Base-by-base conservation (phyloP, 2,888 invertebrate genomes). In the Therioaphis trifolii region DNA sequence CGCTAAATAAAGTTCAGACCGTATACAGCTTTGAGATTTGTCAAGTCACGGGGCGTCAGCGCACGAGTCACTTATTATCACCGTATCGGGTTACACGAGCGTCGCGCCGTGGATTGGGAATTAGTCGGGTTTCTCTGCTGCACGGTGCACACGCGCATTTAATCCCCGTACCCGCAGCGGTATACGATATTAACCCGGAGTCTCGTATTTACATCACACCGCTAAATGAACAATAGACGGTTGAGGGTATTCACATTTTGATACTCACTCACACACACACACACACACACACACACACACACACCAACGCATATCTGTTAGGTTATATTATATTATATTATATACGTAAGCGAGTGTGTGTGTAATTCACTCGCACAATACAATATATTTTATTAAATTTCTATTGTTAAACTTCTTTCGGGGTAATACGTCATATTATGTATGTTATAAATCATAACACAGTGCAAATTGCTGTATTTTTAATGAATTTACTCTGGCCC, bases 361-460 rank as follows among this genome's bases (percentile, higher is more conserved):
- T 52, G 29, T 72, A 29, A 75, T 58, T 58, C 18, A 15, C 40
- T 18, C 35, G 18, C 11, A 58, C 35, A 35, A 35, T 35, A 35
- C 58, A 58, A 40, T 75, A 58, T 58, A 75, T 43, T 58, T 75
- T 75, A 75, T 75, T 58, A 75, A 58, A 75, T 27, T 43, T 58
- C 75, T 58, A 58, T 75, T 75, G 75, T 75, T 75, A 18, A 43
- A 75, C 15, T 4, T 11, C 40, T 58, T 24, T 24, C 18, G 21
- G 11, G 46, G 46, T 21, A 24, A 2, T 58, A 24, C 12, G 3
- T 1, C 12, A 12, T 58, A 11, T 58, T 58, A 24, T 12, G 24
- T 52, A 27, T 71, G 24, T 46, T 43, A 24, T 69, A 69, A 15
- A 49, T 49, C 5, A n/a, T 52, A 52, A 55, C 1, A 49, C 21